A percentile compares a stretch with the other conserved stretches of the same genome.
Evolutionary conservation across 2,797 vertebrate species (phyloP).

Genomic region (Neosilurus mollespiculum): DNA sequence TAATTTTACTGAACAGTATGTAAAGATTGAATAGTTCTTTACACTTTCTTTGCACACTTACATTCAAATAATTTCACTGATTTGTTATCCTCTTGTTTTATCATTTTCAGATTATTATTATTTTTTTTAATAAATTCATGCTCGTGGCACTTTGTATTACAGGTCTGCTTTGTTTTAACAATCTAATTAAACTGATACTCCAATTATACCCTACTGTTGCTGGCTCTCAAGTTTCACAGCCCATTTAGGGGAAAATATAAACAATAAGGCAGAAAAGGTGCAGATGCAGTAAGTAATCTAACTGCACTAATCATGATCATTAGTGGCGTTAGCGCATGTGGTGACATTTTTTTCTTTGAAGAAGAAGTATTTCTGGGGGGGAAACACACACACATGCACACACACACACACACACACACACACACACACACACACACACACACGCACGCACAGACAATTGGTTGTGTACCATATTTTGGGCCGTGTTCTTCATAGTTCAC

Average conservation of each 20-base stretch:
- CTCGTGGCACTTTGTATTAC: not conserved
- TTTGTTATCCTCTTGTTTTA: not conserved
- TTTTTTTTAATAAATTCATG: not conserved
- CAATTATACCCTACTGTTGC: slow-evolving; percentile 26
- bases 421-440: no score
- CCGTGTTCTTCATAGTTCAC: slow-evolving; percentile 68
- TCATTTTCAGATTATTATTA: not conserved
- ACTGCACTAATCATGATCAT: slow-evolving; percentile 1
- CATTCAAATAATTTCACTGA: not conserved
- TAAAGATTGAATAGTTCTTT: not conserved
- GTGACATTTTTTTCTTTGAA: slow-evolving; percentile 40
- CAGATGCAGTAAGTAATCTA: slow-evolving; percentile 19
- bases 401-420: no score
- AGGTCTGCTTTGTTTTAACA: not conserved
- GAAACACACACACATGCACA: no score
- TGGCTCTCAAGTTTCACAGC: slow-evolving; percentile 25
- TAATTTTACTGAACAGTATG: not conserved
- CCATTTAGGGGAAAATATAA: slow-evolving; percentile 21
- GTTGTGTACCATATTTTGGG: slow-evolving; percentile 25
- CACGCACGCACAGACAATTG: not conserved
- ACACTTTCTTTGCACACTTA: not conserved
- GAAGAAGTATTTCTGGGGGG: slow-evolving; percentile 48
- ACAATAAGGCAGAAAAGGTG: slow-evolving; percentile 23
- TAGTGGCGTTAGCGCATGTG: not conserved
- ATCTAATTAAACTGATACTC: slow-evolving; percentile 28